A percentile compares a stretch with the other conserved stretches of the same genome.
Evolutionary conservation across 2,888 invertebrate species (phyloP).

Genomic region (Caenorhabditis panamensis): DNA sequence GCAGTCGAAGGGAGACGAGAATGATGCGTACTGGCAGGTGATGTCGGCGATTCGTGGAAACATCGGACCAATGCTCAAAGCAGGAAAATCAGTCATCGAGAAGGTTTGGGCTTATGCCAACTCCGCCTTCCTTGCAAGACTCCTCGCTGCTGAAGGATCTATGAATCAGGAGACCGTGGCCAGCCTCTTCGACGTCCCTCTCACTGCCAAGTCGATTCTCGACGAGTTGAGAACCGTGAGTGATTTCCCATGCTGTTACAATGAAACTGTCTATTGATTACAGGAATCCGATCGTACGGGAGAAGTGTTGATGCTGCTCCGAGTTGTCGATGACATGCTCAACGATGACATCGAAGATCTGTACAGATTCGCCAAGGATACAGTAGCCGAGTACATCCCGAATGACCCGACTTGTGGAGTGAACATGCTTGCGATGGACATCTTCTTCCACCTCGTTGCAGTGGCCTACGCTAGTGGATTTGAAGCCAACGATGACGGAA

Average conservation of each 20-base stretch:
- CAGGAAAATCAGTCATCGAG: conserved; percentile 44
- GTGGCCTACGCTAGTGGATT: conserved; percentile 46
- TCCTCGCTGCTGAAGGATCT: conserved; percentile 47
- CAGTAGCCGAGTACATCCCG: conserved; percentile 40
- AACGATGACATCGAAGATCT: conserved; percentile 59
- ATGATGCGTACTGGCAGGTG: conserved; percentile 28
- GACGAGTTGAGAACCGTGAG: conserved; percentile 40
- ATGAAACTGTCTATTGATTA: too few species aligned
- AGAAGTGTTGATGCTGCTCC: conserved; percentile 43
- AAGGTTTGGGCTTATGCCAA: conserved; percentile 62
- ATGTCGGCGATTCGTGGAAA: conserved; percentile 51
- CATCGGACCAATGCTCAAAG: conserved; percentile 38
- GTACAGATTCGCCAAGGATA: conserved; percentile 42
- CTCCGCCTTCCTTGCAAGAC: conserved; percentile 54
- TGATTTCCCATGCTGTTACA: too few species aligned
- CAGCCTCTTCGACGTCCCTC: conserved; percentile 49
- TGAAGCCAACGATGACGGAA: conserved; percentile 45
- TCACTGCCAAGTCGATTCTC: conserved; percentile 48
- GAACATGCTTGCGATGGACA: conserved; percentile 48
- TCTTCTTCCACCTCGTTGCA: conserved; percentile 57
- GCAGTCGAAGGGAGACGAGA: conserved; percentile 29
- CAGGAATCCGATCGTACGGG: conserved; percentile 32
- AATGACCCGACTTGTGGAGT: conserved; percentile 44
- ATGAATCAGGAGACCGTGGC: conserved; percentile 22
- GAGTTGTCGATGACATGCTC: conserved; percentile 44